These are phyloP conservation scores for Haliclona indistincta DNA, from an alignment of 37 sponge, comb jelly and placozoan species.

Conservation along the genomic window DNA sequence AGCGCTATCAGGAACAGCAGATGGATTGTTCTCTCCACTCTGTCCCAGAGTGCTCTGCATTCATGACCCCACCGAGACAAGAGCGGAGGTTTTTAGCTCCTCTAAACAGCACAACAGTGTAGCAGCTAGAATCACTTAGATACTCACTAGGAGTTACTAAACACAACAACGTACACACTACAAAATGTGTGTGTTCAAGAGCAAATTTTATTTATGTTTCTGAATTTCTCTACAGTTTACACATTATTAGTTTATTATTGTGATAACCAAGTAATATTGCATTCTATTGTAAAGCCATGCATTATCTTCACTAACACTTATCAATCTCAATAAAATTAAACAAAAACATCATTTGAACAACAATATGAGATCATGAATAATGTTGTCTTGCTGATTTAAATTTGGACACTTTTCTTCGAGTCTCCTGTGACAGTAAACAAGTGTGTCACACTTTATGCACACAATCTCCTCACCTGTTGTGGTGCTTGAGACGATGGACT, in stretches of 20 bases:
- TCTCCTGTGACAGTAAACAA: conserved; percentile 1
- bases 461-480: neutral
- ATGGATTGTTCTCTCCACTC: neutral
- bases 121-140: too few species aligned
- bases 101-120: conserved; percentile 29
- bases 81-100: conserved; percentile 50
- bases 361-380: neutral
- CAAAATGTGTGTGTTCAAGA: too few species aligned
- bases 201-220: too few species aligned
- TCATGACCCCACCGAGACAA: conserved; percentile 61
- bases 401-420: conserved; percentile 29
- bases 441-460: neutral
- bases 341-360: too few species aligned
- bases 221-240: too few species aligned
- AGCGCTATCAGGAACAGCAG: conserved; percentile 7
- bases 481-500: neutral
- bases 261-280: too few species aligned
- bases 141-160: too few species aligned
- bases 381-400: conserved; percentile 27
- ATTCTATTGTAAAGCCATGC: too few species aligned
- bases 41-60: conserved; percentile 39
- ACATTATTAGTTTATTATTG: too few species aligned
- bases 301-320: too few species aligned
- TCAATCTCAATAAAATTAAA: too few species aligned
- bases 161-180: too few species aligned